Percentiles rank a stretch among this genome's conserved stretches.
phyloP scores from a whole-genome alignment of 2,113 vertebrate genomes.

The Myanophis thanlyinensis region DNA sequence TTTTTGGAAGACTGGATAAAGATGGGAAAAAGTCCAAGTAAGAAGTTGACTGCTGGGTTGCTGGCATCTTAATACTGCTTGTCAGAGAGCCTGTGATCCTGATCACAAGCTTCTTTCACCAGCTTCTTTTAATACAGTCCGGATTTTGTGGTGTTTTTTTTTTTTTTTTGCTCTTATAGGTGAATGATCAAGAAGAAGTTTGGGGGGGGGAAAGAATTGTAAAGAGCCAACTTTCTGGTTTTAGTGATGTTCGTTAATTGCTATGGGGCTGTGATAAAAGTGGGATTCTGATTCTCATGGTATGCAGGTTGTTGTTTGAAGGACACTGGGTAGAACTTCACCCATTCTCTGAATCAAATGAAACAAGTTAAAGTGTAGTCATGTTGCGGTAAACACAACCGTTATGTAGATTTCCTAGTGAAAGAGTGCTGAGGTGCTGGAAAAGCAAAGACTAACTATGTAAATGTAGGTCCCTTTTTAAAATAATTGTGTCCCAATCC shows the following conservation, averaged over 20 bases:
- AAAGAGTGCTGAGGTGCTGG: background rate
- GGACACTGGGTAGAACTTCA: background rate
- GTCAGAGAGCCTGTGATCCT: accelerated
- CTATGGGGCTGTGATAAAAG: background rate
- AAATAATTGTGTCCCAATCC: background rate
- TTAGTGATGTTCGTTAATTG: background rate
- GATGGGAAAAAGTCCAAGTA: background rate
- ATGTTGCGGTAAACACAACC: background rate
- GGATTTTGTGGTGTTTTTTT: background rate
- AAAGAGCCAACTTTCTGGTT: background rate
- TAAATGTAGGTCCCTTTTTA: background rate
- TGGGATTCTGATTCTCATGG: background rate
- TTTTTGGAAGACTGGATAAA: background rate
- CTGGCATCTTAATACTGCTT: background rate
- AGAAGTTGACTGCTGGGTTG: background rate
- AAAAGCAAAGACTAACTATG: background rate
- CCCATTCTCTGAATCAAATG: background rate
- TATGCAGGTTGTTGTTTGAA: background rate
- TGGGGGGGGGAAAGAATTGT: background rate
- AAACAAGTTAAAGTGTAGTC: background rate
- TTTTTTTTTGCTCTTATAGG: background rate
- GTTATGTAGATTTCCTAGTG: background rate
- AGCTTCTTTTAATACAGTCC: background rate
- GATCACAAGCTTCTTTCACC: background rate
- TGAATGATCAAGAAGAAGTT: background rate